Conservation (phyloP, 2,888 invertebrate species). For the Drosophila pseudotakahashii region DNA sequence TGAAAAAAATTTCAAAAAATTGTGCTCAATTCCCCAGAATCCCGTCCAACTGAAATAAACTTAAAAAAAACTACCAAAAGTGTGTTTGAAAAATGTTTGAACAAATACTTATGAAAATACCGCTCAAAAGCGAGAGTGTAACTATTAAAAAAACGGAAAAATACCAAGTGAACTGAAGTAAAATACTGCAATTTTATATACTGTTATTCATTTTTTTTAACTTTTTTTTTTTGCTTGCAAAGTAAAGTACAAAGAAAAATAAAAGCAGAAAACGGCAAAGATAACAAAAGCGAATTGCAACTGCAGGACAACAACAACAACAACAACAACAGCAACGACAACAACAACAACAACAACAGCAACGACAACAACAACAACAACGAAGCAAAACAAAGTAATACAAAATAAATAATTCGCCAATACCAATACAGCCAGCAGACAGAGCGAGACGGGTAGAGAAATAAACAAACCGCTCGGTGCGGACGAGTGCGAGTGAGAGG, state of each 20-base stretch:
- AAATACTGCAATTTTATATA: conserved; percentile 1
- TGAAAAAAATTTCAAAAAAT: too few species aligned
- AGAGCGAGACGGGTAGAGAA: conserved; percentile 12
- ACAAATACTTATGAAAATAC: conserved; percentile 7
- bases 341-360: conserved; percentile 12
- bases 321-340: neutral
- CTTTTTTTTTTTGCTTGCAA: conserved; percentile 1
- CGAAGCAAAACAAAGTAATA: conserved; percentile 37
- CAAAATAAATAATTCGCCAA: conserved; percentile 45
- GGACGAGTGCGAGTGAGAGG: conserved; percentile 5
- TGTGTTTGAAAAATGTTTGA: conserved; percentile 11
- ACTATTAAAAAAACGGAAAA: neutral
- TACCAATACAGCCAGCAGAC: conserved; percentile 18
- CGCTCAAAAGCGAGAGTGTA: neutral
- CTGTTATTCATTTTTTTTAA: neutral
- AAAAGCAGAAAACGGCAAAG: conserved; percentile 9
- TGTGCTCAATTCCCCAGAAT: neutral
- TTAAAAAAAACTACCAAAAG: neutral
- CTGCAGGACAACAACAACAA: conserved; percentile 30
- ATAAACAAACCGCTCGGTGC: conserved; percentile 20
- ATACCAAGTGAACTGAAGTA: conserved; percentile 14
- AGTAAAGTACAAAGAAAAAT: conserved; percentile 41
- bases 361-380: conserved; percentile 18
- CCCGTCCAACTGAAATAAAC: conserved; percentile 10
- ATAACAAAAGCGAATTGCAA: conserved; percentile 29